Evolutionary conservation across 2,888 invertebrate genomes (phyloP), one percentile per base, ranked within the genome.

Genomic region (Megamerina dolium): DNA sequence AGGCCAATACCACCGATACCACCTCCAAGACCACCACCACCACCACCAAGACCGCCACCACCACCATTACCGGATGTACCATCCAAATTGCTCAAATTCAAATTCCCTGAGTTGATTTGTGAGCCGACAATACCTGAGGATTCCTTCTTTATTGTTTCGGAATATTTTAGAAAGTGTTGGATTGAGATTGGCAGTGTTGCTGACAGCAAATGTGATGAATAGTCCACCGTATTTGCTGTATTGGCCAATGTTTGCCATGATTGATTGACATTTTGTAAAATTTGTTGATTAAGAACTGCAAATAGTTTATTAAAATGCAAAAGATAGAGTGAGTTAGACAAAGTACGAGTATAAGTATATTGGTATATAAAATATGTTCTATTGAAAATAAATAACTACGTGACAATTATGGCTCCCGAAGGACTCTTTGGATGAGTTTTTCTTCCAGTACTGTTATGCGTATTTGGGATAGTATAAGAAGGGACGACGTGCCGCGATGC

Each of bases 81-180:
- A 47, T 62, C 64, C 53, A 64, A 56, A 60, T 60, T 61, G 49
- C 63, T 56, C 55, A 64, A 60, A 61, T 64, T 64, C 53, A 65
- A 60, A 57, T 66, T 67, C 55, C 64, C 64, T 60, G 64, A 64
- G 60, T 63, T 64, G 41, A 66, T 59, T 57, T 63, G 62, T 55
- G 63, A 57, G 49, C 62, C 60, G 40, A 61, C 60, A 51, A 64
- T 64, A 50, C 63, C 65, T 52, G 70, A 61, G 52, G 70, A 68
- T 63, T 72, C 72, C 59, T 72, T 72, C 58, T 72, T 72, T 54
- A 72, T 72, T 55, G 72, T 71, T 63, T 72, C 72, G 51, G 71
- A 72, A 58, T 72, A 72, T 63, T 72, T 72, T 43, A 72, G 67
- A 63, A 72, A 72, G 63, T 72, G 72, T 56, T 72, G 72, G 60